A percentile compares a stretch with the other conserved stretches of the same genome.
Evolutionary conservation across 2,888 invertebrate species (phyloP).

Genomic region (Cylindroiulus punctatus): DNA sequence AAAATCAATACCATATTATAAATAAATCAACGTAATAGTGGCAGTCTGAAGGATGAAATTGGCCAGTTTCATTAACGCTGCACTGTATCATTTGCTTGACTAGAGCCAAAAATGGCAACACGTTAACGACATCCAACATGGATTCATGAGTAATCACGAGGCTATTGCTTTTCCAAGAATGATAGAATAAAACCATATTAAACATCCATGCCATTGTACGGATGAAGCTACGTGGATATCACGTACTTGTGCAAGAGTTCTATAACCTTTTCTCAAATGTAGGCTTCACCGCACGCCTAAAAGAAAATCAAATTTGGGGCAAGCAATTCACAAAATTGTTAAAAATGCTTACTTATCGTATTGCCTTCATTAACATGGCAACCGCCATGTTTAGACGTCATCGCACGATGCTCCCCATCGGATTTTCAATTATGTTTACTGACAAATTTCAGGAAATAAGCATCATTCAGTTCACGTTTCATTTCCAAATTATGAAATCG

Average conservation of each 20-base stretch:
- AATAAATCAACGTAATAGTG: constrained; percentile 45
- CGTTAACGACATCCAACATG: constrained; percentile 40
- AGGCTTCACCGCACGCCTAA: background rate
- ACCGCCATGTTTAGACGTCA: background rate
- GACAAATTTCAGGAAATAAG: constrained; percentile 26
- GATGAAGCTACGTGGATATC: background rate
- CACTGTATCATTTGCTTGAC: constrained; percentile 43
- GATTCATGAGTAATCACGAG: constrained; percentile 19
- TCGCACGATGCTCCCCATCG: background rate
- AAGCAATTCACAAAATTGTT: no score
- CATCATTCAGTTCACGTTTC: constrained; percentile 20
- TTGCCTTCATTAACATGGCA: background rate
- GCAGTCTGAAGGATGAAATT: constrained; percentile 47
- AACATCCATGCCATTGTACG: background rate
- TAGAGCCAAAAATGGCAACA: constrained; percentile 21
- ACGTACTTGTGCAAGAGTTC: background rate
- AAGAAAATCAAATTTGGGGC: no score
- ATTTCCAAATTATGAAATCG: constrained; percentile 40
- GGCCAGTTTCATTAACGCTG: constrained; percentile 45
- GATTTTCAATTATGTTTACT: background rate
- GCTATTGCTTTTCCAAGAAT: constrained; percentile 2
- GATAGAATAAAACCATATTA: constrained; percentile 26
- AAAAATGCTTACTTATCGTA: no score
- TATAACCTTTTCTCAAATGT: background rate
- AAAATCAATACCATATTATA: constrained; percentile 39